A percentile compares a stretch with the other conserved stretches of the same genome.
Evolutionary conservation across 2,113 vertebrate species (phyloP).

Genomic region (Stigmatopora nigra): DNA sequence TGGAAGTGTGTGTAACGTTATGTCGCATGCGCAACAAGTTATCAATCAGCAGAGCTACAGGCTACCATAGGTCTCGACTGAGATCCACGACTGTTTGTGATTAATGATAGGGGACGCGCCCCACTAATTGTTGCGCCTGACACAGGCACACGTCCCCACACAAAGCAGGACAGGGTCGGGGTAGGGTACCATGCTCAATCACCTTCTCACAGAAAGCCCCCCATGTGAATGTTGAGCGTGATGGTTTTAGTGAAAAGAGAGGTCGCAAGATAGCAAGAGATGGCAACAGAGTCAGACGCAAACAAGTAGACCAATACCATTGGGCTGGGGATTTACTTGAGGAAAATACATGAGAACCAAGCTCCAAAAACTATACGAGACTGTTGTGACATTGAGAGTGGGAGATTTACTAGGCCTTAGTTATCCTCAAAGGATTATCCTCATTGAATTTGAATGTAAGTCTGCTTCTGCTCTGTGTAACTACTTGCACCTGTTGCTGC

Average conservation of each 20-base stretch:
- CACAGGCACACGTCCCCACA: conserved; percentile 67
- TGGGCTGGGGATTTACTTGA: conserved; percentile 29
- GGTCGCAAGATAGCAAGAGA: conserved; percentile 49
- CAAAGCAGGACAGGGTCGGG: conserved; percentile 63
- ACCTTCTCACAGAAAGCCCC: conserved; percentile 50
- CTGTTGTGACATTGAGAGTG: conserved; percentile 25
- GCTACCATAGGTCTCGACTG: conserved; percentile 28
- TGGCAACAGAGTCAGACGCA: conserved; percentile 48
- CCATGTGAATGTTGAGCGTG: conserved; percentile 23
- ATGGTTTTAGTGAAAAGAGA: conserved; percentile 28
- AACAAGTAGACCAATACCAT: conserved; percentile 5
- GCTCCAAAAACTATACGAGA: conserved; percentile 20
- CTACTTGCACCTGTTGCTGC: conserved; percentile 44
- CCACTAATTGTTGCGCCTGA: conserved; percentile 68
- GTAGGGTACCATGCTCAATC: conserved; percentile 66
- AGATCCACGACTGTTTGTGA: conserved; percentile 55
- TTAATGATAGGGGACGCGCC: conserved; percentile 68
- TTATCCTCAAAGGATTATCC: conserved; percentile 52
- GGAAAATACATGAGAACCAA: conserved; percentile 23
- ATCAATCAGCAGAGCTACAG: conserved; percentile 31
- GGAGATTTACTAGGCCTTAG: conserved; percentile 40
- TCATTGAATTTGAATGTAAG: conserved; percentile 50
- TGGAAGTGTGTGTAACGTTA: conserved; percentile 8
- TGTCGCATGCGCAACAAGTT: conserved; percentile 33
- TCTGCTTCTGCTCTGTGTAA: conserved; percentile 32